Conservation (phyloP, 2,797 vertebrate genomes). For the Lutjanus campechanus region DNA sequence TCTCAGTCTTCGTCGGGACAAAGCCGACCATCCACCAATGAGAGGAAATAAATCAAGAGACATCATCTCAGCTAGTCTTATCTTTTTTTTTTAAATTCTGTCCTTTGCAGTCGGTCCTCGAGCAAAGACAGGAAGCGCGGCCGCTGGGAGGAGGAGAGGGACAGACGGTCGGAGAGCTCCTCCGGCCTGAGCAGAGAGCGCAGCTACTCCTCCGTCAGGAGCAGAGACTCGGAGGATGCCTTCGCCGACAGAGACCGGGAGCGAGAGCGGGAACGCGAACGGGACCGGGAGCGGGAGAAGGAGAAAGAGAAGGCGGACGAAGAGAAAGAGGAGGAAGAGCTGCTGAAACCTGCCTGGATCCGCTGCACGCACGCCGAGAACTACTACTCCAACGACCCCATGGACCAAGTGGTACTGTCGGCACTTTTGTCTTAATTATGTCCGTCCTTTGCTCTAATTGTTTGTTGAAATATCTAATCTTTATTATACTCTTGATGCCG, state of each 20-base stretch:
- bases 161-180: slow-evolving; percentile 86
- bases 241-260: slow-evolving; percentile 72
- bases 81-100: background rate
- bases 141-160: slow-evolving; percentile 91
- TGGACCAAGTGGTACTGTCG: slow-evolving; percentile 97
- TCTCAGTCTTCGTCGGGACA: too few species aligned
- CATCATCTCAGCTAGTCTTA: too few species aligned
- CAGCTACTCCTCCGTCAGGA: slow-evolving; percentile 84
- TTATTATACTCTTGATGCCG: background rate
- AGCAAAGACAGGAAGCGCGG: slow-evolving; percentile 93
- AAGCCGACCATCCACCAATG: too few species aligned
- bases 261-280: slow-evolving; percentile 87
- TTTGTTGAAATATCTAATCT: background rate
- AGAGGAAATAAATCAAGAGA: too few species aligned
- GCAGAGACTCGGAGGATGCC: slow-evolving; percentile 88
- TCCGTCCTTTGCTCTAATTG: background rate
- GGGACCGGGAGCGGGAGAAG: slow-evolving; percentile 82
- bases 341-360: slow-evolving; percentile 96
- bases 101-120: slow-evolving; percentile 86
- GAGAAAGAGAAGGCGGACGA: slow-evolving; percentile 88
- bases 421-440: background rate
- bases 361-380: slow-evolving; percentile 97
- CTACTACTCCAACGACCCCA: slow-evolving; percentile 97
- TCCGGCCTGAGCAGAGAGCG: slow-evolving; percentile 87
- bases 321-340: slow-evolving; percentile 91